These are phyloP conservation scores for Recurvirostra avosetta DNA, from an alignment of 2,113 vertebrate species.

Conservation along the genomic window DNA sequence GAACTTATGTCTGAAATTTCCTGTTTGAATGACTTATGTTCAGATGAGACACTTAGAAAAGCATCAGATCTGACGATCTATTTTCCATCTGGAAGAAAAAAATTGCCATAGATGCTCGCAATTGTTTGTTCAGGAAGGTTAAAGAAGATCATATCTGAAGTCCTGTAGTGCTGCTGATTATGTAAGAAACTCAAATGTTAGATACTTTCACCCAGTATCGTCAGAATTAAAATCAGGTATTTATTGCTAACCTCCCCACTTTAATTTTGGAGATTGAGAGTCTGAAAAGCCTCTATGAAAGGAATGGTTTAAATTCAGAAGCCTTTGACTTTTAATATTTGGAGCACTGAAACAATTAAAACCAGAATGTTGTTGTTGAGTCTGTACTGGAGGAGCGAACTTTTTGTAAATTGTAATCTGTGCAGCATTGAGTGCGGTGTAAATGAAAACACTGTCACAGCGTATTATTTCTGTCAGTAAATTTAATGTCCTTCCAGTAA, in stretches of 20 bases:
- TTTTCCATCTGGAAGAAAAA: constrained; percentile 25
- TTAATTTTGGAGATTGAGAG: neutral
- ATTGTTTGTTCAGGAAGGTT: constrained; percentile 15
- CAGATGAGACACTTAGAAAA: neutral
- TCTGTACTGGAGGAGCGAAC: neutral
- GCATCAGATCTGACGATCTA: neutral
- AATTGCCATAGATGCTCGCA: neutral
- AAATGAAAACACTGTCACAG: neutral
- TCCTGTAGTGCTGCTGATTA: neutral
- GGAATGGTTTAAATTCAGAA: neutral
- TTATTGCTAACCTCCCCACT: neutral
- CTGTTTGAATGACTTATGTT: neutral
- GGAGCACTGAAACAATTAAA: neutral
- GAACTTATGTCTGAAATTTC: neutral
- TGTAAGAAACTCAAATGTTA: neutral
- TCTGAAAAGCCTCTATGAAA: neutral
- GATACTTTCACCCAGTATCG: neutral
- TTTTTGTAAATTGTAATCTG: neutral
- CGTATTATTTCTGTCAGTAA: neutral
- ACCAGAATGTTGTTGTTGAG: neutral
- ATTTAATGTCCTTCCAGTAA: neutral
- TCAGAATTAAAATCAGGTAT: neutral
- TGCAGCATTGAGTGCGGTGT: neutral
- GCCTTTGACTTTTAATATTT: neutral
- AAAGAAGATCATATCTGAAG: neutral